phyloP scores from a whole-genome alignment of 2,797 vertebrate species.

The Acropternis orthonyx region DNA sequence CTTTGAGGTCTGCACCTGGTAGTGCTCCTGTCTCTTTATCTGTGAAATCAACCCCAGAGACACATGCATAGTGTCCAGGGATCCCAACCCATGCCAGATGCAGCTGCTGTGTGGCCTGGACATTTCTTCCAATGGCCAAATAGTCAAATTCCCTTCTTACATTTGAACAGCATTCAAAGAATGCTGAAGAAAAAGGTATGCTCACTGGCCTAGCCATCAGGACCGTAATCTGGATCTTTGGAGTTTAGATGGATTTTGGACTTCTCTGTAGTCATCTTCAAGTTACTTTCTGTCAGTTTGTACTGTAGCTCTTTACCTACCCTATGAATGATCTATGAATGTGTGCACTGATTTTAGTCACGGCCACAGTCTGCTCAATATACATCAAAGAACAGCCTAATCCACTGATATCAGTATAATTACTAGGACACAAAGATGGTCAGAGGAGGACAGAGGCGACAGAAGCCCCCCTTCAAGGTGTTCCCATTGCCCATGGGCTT shows the following conservation, averaged over 20 bases:
- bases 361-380: background rate
- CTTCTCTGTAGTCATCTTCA: background rate
- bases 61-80: rapidly evolving
- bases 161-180: background rate
- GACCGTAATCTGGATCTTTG: background rate
- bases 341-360: background rate
- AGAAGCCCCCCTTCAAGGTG: background rate
- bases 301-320: background rate
- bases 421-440: background rate
- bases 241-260: background rate
- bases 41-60: background rate
- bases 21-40: background rate
- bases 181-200: background rate
- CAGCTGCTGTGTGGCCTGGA: background rate
- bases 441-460: background rate
- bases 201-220: rapidly evolving
- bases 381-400: background rate
- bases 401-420: background rate
- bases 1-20: background rate
- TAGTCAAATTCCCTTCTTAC: background rate
- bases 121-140: background rate
- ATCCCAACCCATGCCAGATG: rapidly evolving
- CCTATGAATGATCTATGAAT: background rate
- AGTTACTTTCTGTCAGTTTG: background rate
- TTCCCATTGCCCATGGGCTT: background rate